Conservation (phyloP, 2,888 invertebrate genomes). For the Sinodicranocentrus sp. region DNA sequence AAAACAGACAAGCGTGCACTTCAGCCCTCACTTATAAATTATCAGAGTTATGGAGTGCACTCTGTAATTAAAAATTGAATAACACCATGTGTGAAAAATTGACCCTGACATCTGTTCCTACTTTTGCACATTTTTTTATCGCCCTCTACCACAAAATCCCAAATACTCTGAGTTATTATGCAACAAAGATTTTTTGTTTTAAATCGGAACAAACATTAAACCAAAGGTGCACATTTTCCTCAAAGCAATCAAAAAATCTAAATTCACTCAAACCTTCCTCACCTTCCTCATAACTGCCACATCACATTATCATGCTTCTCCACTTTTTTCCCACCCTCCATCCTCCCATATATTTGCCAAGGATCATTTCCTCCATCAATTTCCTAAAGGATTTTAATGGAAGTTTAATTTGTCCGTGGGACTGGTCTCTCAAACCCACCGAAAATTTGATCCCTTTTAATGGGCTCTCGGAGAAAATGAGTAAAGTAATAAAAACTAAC, state of each 20-base stretch:
- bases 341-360: constrained; percentile 30
- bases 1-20: no score
- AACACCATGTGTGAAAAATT: constrained; percentile 19
- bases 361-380: constrained; percentile 49
- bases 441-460: constrained; percentile 56
- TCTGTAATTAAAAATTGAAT: no score
- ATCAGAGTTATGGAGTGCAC: no score
- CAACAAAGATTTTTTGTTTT: no score
- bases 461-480: constrained; percentile 21
- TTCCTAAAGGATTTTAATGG: constrained; percentile 62
- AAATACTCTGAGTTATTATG: no score
- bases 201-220: no score
- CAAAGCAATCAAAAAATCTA: not conserved
- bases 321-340: not conserved
- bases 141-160: no score
- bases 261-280: not conserved
- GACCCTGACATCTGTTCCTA: constrained; percentile 17
- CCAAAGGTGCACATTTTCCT: no score
- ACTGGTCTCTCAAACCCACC: not conserved
- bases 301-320: constrained; percentile 9
- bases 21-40: no score
- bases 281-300: not conserved
- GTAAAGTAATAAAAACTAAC: constrained; percentile 12
- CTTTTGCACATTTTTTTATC: no score
- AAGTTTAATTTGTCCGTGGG: constrained; percentile 51